These are phyloP conservation scores for Mylabris sibirica DNA, from an alignment of 2,888 invertebrate genomes.

Conservation along the genomic window DNA sequence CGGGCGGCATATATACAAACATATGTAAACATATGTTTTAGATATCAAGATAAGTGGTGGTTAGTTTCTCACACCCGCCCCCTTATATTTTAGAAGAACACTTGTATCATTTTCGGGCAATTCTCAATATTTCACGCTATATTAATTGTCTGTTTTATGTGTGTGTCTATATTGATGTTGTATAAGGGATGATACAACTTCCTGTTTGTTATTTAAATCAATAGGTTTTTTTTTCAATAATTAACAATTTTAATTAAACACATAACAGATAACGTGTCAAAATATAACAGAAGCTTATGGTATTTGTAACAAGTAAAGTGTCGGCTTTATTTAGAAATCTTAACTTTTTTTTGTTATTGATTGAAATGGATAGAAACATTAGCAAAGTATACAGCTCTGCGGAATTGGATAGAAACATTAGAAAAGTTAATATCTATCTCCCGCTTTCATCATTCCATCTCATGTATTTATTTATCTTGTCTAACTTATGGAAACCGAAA, in stretches of 20 bases:
- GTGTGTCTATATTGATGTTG: too few relatives aligned
- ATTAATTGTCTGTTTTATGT: too few relatives aligned
- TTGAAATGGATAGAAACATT: too few relatives aligned
- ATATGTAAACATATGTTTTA: conserved; percentile 48
- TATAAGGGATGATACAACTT: not conserved
- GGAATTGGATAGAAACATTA: too few relatives aligned
- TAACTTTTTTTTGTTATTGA: not conserved
- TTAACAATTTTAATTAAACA: conserved; percentile 17
- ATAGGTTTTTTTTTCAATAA: not conserved
- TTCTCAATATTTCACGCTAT: not conserved
- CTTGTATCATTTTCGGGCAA: not conserved
- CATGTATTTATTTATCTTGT: too few relatives aligned
- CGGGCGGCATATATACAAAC: conserved; percentile 38
- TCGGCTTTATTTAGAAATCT: not conserved
- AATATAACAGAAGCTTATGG: conserved; percentile 25
- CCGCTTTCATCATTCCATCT: too few relatives aligned
- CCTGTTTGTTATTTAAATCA: not conserved
- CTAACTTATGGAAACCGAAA: too few relatives aligned
- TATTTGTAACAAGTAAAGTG: conserved; percentile 6
- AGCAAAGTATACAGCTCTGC: too few relatives aligned
- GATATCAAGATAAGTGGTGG: conserved; percentile 44
- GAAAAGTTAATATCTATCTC: too few relatives aligned
- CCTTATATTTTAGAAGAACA: not conserved
- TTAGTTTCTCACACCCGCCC: conserved; percentile 28
- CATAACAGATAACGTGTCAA: conserved; percentile 22